A percentile compares a stretch with the other conserved stretches of the same genome.
phyloP scores from a whole-genome alignment of 2,113 vertebrate genomes.

The Struthidea cinerea region DNA sequence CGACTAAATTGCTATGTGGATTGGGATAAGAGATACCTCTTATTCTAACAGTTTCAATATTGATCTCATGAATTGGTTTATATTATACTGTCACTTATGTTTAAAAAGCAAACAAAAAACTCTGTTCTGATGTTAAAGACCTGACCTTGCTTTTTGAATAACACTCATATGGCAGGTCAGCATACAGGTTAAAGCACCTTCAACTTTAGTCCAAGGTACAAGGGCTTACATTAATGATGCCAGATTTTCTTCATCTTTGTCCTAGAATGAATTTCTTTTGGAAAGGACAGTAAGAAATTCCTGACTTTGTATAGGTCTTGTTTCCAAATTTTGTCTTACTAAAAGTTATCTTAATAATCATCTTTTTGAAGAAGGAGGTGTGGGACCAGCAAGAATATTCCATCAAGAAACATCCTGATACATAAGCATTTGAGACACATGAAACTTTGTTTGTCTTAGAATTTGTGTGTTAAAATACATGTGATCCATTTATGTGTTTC shows the following conservation, averaged over 20 bases:
- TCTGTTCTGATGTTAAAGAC: background rate
- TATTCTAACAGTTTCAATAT: background rate
- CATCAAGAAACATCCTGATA: background rate
- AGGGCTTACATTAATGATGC: background rate
- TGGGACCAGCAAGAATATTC: background rate
- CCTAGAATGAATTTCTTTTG: background rate
- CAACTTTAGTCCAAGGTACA: background rate
- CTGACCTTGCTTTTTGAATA: background rate
- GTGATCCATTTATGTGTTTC: background rate
- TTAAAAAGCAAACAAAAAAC: background rate
- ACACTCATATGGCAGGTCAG: background rate
- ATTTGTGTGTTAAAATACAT: background rate
- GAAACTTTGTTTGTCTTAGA: background rate
- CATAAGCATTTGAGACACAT: background rate
- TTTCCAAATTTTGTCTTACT: background rate
- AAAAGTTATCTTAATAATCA: background rate
- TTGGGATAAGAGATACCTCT: background rate
- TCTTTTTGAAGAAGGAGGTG: background rate
- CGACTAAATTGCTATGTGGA: background rate
- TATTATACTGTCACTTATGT: background rate
- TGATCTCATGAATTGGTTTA: background rate
- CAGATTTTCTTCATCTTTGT: background rate
- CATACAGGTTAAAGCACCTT: background rate
- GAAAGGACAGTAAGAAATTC: background rate
- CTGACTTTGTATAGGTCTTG: background rate